A percentile compares a stretch with the other conserved stretches of the same genome.
Evolutionary conservation across 2,888 invertebrate genomes (phyloP).

Genomic region (Chymomyza caudatula): DNA sequence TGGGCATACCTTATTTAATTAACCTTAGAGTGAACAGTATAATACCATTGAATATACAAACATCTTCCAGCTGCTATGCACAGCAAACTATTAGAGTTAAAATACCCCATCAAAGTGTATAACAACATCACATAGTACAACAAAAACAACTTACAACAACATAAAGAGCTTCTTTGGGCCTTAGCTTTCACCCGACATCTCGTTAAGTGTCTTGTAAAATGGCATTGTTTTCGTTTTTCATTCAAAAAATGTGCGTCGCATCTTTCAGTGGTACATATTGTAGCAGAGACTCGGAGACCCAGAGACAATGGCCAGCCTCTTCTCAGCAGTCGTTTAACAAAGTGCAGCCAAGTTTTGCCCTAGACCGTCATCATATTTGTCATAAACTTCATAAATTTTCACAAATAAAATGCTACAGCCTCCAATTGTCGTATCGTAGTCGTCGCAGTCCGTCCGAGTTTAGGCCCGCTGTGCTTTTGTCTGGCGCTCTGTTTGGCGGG

Average conservation of each 20-base stretch:
- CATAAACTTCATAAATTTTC: conserved; percentile 62
- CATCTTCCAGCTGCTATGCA: too few species aligned
- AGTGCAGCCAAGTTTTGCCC: conserved; percentile 44
- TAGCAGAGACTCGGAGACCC: neutral
- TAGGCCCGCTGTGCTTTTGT: neutral
- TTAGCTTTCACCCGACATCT: conserved; percentile 45
- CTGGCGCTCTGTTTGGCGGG: conserved; percentile 2
- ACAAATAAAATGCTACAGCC: conserved; percentile 1
- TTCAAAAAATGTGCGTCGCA: conserved; percentile 61
- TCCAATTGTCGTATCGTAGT: neutral
- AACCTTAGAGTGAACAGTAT: too few species aligned
- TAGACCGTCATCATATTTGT: conserved; percentile 67
- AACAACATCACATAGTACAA: neutral
- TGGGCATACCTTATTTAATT: too few species aligned
- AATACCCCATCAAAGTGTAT: neutral
- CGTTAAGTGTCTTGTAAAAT: conserved; percentile 74
- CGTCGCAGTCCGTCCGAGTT: too few species aligned
- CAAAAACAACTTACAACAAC: neutral
- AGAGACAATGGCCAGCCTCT: conserved; percentile 19
- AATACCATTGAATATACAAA: too few species aligned
- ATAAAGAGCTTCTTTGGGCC: neutral
- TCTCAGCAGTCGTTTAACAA: conserved; percentile 27
- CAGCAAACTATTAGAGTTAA: neutral
- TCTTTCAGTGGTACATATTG: neutral
- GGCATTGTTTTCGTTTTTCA: conserved; percentile 71